Evolutionary conservation across 2,797 vertebrate genomes (phyloP), one percentile per base, ranked within the genome.

Genomic region (Prionace glauca): DNA sequence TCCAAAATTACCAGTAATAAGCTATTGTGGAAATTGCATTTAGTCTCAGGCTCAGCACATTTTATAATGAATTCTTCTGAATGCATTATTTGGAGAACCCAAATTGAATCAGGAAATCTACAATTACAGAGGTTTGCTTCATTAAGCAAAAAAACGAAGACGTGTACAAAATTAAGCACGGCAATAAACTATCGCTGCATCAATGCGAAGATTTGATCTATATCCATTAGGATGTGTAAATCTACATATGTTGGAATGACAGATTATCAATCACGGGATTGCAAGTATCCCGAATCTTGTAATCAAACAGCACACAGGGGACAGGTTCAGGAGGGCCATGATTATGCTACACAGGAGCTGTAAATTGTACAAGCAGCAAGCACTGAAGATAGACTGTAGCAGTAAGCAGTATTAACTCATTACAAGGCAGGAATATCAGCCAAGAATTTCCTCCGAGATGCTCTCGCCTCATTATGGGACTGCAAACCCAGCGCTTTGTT

Each of bases 31-130:
- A 36, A 26, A 93, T 20, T 26, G 65, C 65, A 67, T 93, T 69
- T 32, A 69, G 41, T 41, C 36, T 5, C 22, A 41, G 26, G 29
- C 12, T 60, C 29, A 36, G 65, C 36, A 93, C 7, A 71, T 22
- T 67, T 93, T 71, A 16, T 24, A 93, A 93, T 67, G 65, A 93
- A 24, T 93, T 36, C 65, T 93, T 93, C 90, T 26, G 65, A 60
- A 67, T 9, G 10, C 32, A 22, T 45, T 5, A n/a, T 65, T 71
- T 71, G n/a, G 10, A 93, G 62, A 93, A 69, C 62, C 41, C 90
- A 67, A 22, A 67, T 92, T 92, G 14, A 92, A 67, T 67, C 60
- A 65, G 67, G 67, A 92, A 67, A 67, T 36, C 62, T 67, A 69
- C 69, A 41, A 69, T 45, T 22, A 69, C 36, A 22, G 36, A n/a